A percentile compares a stretch with the other conserved stretches of the same genome.
phyloP scores from a whole-genome alignment of 2,113 vertebrate species.

The Struthidea cinerea region DNA sequence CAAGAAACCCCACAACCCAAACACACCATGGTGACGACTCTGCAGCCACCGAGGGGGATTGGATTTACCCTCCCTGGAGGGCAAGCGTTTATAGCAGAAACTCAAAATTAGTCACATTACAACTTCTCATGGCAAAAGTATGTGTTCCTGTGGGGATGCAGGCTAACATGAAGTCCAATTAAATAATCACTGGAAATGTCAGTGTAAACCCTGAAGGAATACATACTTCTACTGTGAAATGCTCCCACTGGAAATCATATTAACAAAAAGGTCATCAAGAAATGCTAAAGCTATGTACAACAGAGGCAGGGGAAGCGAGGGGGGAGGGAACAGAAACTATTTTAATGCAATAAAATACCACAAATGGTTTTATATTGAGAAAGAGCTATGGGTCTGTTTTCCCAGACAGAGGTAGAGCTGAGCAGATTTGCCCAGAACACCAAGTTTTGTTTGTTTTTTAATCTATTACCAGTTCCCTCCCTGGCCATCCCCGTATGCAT shows the following conservation, averaged over 20 bases:
- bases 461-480: not conserved
- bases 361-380: constrained; percentile 1
- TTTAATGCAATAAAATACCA: constrained; percentile 18
- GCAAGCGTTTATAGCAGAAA: constrained; percentile 49
- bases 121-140: constrained; percentile 63
- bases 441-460: not conserved
- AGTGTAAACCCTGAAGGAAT: constrained; percentile 42
- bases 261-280: constrained; percentile 62
- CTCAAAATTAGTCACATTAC: constrained; percentile 64
- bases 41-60: not conserved
- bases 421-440: not conserved
- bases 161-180: constrained; percentile 59
- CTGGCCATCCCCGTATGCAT: not conserved
- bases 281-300: not conserved
- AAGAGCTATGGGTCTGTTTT: not conserved
- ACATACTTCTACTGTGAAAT: constrained; percentile 64
- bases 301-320: not conserved
- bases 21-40: not conserved
- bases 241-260: constrained; percentile 52
- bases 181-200: constrained; percentile 70
- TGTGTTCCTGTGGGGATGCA: constrained; percentile 39
- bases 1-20: not conserved
- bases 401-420: not conserved
- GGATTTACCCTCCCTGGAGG: constrained; percentile 2
- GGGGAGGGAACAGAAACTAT: constrained; percentile 17